These are phyloP conservation scores for Numida meleagris DNA, from an alignment of 2,113 vertebrate genomes.

Conservation along the genomic window DNA sequence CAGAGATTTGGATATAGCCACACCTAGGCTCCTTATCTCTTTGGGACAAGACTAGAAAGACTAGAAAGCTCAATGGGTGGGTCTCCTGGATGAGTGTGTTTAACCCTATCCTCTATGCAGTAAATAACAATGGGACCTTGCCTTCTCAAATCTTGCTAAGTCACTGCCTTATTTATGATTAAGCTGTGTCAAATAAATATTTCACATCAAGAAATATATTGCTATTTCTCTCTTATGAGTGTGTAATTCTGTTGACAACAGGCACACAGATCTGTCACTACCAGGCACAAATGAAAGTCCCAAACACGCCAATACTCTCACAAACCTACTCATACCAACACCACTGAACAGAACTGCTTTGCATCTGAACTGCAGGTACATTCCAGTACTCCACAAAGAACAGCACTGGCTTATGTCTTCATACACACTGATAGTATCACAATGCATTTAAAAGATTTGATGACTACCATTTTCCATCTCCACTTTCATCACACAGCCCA, in stretches of 20 bases:
- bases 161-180: not conserved
- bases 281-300: not conserved
- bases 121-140: not conserved
- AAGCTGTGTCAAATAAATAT: not conserved
- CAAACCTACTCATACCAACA: too few relatives aligned
- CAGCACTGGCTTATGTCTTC: not conserved
- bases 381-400: not conserved
- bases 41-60: not conserved
- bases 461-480: not conserved
- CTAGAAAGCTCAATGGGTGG: not conserved
- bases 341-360: not conserved
- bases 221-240: not conserved
- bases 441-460: not conserved
- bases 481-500: not conserved
- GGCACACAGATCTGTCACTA: not conserved
- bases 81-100: not conserved
- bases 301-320: accelerated
- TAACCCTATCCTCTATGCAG: not conserved
- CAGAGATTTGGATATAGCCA: not conserved
- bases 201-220: not conserved
- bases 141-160: not conserved
- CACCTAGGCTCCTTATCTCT: not conserved
- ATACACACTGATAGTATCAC: not conserved
- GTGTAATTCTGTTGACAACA: not conserved
- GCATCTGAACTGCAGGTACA: accelerated